Conservation (phyloP, 2,888 invertebrate genomes). For the Brachypterus glaber region DNA sequence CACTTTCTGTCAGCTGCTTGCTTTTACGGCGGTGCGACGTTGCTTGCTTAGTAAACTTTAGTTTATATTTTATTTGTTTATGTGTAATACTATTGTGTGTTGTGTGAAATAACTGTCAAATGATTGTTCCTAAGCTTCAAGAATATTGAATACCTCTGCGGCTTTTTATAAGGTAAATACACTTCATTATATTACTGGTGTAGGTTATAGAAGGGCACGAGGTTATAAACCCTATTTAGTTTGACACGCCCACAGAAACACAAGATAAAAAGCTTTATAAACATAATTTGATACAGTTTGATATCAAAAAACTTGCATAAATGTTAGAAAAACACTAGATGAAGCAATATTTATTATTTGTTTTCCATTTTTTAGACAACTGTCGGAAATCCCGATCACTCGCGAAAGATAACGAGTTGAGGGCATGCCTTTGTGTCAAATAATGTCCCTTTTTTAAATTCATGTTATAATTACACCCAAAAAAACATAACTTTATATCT, state of each 20-base stretch:
- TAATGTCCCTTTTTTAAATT: too few relatives aligned
- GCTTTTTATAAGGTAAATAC: slow-evolving; percentile 27
- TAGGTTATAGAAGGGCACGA: slow-evolving; percentile 38
- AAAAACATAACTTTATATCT: too few relatives aligned
- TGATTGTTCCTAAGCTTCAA: slow-evolving; percentile 26
- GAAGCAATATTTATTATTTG: too few relatives aligned
- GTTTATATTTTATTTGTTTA: slow-evolving; percentile 41
- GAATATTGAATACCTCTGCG: slow-evolving; percentile 21
- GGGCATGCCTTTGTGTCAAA: too few relatives aligned
- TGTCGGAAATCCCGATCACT: too few relatives aligned
- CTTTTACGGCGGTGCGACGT: slow-evolving; percentile 56
- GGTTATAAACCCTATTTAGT: slow-evolving; percentile 34
- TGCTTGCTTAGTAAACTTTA: slow-evolving; percentile 42
- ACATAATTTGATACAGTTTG: too few relatives aligned
- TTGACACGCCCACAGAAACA: slow-evolving; percentile 35
- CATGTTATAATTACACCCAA: too few relatives aligned
- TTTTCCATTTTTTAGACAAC: too few relatives aligned
- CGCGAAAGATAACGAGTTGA: too few relatives aligned
- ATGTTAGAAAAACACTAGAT: too few relatives aligned
- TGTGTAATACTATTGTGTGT: slow-evolving; percentile 40
- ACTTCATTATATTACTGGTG: slow-evolving; percentile 26
- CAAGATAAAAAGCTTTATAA: too few relatives aligned
- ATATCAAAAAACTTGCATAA: too few relatives aligned
- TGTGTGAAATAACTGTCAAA: slow-evolving; percentile 31
- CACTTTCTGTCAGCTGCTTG: slow-evolving; percentile 57